phyloP scores from a whole-genome alignment of 2,888 invertebrate species.

The Spicauda simplicius region DNA sequence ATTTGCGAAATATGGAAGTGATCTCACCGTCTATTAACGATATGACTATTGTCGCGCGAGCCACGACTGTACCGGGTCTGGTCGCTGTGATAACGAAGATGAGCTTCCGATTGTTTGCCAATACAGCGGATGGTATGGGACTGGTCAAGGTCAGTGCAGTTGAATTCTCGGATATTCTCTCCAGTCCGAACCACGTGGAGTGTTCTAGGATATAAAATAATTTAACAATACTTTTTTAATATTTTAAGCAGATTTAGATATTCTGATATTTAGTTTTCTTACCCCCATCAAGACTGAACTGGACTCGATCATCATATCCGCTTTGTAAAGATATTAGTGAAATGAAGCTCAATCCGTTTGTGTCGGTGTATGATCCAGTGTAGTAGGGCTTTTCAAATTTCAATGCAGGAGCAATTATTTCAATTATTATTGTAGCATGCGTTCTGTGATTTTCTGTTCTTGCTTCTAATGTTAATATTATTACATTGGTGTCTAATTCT shows the following conservation, averaged over 20 bases:
- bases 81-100: conserved; percentile 47
- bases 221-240: too few species aligned
- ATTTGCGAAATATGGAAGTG: too few species aligned
- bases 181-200: conserved; percentile 48
- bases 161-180: conserved; percentile 36
- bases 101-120: conserved; percentile 48
- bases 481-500: conserved; percentile 42
- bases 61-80: too few species aligned
- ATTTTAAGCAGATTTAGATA: too few species aligned
- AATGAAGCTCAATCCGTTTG: conserved; percentile 32
- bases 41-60: too few species aligned
- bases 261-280: background rate
- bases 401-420: conserved; percentile 3
- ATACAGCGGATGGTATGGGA: conserved; percentile 46
- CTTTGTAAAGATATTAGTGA: conserved; percentile 22
- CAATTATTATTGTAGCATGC: conserved; percentile 37
- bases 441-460: conserved; percentile 37
- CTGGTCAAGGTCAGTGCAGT: conserved; percentile 37
- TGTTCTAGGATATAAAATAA: conserved; percentile 42
- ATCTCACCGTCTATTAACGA: too few species aligned
- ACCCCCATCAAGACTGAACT: conserved; percentile 51
- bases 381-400: conserved; percentile 38
- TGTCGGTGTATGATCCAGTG: conserved; percentile 41
- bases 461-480: conserved; percentile 48
- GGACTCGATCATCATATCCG: conserved; percentile 46